Base-by-base conservation (phyloP, 2,888 invertebrate species). In the Flexamia atlantica region DNA sequence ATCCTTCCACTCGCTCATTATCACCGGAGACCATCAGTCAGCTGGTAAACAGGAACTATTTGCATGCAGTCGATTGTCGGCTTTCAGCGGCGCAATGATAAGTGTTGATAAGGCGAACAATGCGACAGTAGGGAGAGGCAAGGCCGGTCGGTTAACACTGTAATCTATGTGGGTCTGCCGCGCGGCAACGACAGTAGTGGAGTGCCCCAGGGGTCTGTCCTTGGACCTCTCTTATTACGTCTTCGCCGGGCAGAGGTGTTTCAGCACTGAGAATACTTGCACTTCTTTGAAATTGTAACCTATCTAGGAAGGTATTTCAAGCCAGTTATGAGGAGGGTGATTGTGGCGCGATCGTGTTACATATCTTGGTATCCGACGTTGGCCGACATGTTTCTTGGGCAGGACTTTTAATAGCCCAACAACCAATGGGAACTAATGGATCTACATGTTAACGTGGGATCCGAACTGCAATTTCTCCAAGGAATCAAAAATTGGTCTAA, bases 41-140 rank as follows among this genome's bases (percentile, higher is more conserved):
- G 64, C 14, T 64, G 64, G 30, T 30, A 64, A 53, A 64, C 64
- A 64, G 64, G 64, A 64, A 64, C 64, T 64, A 64, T 64, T 64
- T 28, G 64, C 64, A 64, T 64, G 64, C 64, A 28, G 30, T 64
- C 64, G 30, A 64, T 64, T 64, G 64, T 64, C 64, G 28, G 64
- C 64, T 64, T 64, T 64, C 64, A 64, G 30, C 64, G 64, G 28
- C 14, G 7, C 64, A 64, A 64, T 64, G 64, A 64, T 64, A 64
- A 64, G 64, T 64, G 72, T 40, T 72, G 72, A 72, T 72, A 72
- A 72, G 40, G 40, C 23, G 72, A 42, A 72, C 72, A 72, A 72
- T 72, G 72, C 40, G 72, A 72, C 72, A 72, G 30, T 28, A 64
- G 30, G 64, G 64, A 64, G 25, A 28, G 64, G 28, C 64, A 64